These are phyloP conservation scores for Campoletis sonorensis DNA, from an alignment of 1,140 invertebrate species.

Conservation along the genomic window DNA sequence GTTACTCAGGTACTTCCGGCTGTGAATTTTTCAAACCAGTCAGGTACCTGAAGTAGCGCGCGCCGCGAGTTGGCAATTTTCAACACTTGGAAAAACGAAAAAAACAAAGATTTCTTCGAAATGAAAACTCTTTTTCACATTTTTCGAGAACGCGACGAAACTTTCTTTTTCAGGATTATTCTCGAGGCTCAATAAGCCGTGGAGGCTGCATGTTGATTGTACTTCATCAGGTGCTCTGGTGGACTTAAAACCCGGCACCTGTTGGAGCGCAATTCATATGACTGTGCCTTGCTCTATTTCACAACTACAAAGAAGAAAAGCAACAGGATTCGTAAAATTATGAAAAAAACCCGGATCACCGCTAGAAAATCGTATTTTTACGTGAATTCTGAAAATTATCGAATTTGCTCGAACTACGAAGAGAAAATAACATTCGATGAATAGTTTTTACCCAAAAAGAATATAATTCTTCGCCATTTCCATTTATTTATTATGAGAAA, in stretches of 20 bases:
- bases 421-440: too few relatives aligned
- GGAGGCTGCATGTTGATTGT: constrained; percentile 92
- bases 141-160: constrained; percentile 27
- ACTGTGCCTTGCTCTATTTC: constrained; percentile 69
- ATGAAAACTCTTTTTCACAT: not conserved
- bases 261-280: constrained; percentile 93
- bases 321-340: not conserved
- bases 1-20: constrained; percentile 86
- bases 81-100: constrained; percentile 20
- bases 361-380: too few relatives aligned
- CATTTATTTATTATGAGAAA: too few relatives aligned
- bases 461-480: too few relatives aligned
- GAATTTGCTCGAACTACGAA: too few relatives aligned
- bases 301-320: not conserved
- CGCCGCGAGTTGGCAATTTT: constrained; percentile 78
- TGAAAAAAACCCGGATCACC: not conserved
- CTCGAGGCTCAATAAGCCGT: constrained; percentile 37
- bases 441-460: too few relatives aligned
- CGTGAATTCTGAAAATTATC: too few relatives aligned
- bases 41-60: constrained; percentile 99
- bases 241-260: constrained; percentile 91
- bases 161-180: constrained; percentile 15
- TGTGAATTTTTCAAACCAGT: constrained; percentile 82
- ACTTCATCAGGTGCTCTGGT: constrained; percentile 99
- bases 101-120: not conserved